These are phyloP conservation scores for Spicauda simplicius DNA, from an alignment of 2,888 invertebrate genomes.

Conservation along the genomic window DNA sequence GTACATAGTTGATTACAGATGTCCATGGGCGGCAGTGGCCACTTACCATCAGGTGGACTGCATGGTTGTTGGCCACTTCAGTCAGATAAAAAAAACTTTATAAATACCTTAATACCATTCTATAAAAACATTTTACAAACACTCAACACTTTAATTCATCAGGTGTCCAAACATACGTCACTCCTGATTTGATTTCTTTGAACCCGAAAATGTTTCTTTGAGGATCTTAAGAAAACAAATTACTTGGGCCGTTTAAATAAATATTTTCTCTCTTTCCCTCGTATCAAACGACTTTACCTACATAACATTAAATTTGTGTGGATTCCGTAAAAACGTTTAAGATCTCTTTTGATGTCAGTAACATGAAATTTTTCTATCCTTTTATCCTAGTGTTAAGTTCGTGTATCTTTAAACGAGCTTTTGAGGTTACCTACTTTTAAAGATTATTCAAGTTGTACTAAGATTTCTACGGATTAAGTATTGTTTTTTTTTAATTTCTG, in stretches of 20 bases:
- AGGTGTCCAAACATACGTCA: slow-evolving; percentile 19
- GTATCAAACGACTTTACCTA: slow-evolving; percentile 20
- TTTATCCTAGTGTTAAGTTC: slow-evolving; percentile 7
- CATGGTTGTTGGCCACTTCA: too few species aligned
- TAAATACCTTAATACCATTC: too few species aligned
- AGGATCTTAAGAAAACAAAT: slow-evolving; percentile 18
- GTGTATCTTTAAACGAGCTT: slow-evolving; percentile 5
- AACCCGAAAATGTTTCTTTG: slow-evolving; percentile 18
- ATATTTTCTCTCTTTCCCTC: slow-evolving; percentile 10
- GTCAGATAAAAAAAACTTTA: too few species aligned
- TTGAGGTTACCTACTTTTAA: too few species aligned
- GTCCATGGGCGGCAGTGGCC: too few species aligned
- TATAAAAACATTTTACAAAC: neutral
- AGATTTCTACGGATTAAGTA: too few species aligned
- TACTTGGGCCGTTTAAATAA: slow-evolving; percentile 24
- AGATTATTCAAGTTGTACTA: too few species aligned
- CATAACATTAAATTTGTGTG: slow-evolving; percentile 24
- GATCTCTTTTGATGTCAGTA: slow-evolving; percentile 21
- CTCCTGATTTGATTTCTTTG: slow-evolving; percentile 15
- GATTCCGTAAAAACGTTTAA: slow-evolving; percentile 20
- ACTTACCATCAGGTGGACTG: too few species aligned
- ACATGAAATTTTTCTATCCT: slow-evolving; percentile 9
- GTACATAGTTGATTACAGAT: too few species aligned
- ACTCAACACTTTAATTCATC: neutral
- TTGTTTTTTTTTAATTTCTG: too few species aligned